Percentiles rank a stretch among this genome's conserved stretches.
phyloP scores from a whole-genome alignment of 2,888 invertebrate genomes.

The Phlogophora meticulosa region DNA sequence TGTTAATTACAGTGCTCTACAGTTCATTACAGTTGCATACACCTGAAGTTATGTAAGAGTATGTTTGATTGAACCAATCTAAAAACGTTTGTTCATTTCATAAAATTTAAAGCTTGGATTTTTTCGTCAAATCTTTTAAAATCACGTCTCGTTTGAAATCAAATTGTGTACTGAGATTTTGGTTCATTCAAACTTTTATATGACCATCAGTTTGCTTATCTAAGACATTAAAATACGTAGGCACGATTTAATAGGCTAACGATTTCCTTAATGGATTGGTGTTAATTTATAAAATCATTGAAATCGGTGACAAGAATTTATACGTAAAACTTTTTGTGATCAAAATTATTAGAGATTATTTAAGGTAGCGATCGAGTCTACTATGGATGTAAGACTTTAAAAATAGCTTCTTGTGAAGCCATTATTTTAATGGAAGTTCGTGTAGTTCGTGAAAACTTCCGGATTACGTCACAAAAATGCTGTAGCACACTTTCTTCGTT shows the following conservation, averaged over 20 bases:
- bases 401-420: slow-evolving; percentile 30
- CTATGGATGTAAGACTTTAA: slow-evolving; percentile 10
- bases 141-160: too few species aligned
- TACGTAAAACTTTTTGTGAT: slow-evolving; percentile 2
- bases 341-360: slow-evolving; percentile 5
- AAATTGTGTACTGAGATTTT: too few species aligned
- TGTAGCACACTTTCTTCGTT: slow-evolving; percentile 35
- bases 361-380: background rate
- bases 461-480: slow-evolving; percentile 37
- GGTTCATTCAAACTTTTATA: too few species aligned
- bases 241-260: background rate
- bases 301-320: background rate
- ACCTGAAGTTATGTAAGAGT: slow-evolving; percentile 53
- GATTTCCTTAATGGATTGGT: slow-evolving; percentile 9
- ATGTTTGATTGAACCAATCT: slow-evolving; percentile 25
- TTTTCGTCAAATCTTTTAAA: too few species aligned
- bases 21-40: slow-evolving; percentile 54
- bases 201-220: too few species aligned
- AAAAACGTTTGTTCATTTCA: background rate
- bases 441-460: slow-evolving; percentile 39
- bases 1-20: slow-evolving; percentile 73
- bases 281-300: slow-evolving; percentile 31
- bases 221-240: background rate
- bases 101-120: too few species aligned
- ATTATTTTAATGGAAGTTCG: slow-evolving; percentile 52